Evolutionary conservation across 2,797 vertebrate genomes (phyloP).

Genomic region (Acanthis flammea): DNA sequence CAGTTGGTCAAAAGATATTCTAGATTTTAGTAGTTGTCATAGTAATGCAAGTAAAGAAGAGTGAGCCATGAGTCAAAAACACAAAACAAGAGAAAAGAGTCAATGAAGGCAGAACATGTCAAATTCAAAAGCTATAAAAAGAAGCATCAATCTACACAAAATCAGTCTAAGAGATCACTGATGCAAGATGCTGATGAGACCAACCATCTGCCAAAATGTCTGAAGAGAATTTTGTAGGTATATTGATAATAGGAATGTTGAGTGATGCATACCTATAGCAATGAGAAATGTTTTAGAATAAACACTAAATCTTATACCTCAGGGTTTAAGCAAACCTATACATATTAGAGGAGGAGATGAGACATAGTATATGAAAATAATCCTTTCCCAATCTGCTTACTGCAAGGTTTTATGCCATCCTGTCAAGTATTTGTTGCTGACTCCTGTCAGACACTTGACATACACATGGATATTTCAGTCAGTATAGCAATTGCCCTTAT

Average conservation of each 20-base stretch:
- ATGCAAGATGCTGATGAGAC: background rate
- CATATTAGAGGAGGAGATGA: background rate
- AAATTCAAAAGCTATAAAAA: background rate
- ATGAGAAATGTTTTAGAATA: background rate
- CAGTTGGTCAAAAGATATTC: background rate
- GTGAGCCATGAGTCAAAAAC: background rate
- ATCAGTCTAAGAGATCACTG: background rate
- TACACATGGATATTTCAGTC: background rate
- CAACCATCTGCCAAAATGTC: background rate
- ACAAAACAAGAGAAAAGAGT: background rate
- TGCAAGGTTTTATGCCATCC: background rate
- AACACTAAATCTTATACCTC: background rate
- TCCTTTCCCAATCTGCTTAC: background rate
- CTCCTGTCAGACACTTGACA: background rate
- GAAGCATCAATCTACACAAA: background rate
- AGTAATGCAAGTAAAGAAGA: background rate
- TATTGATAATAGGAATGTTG: accelerated
- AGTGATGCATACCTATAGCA: background rate
- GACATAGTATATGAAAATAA: background rate
- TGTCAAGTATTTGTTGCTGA: background rate
- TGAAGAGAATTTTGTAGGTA: background rate
- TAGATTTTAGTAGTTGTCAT: background rate
- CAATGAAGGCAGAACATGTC: background rate
- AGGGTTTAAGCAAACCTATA: background rate
- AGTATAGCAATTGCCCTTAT: background rate